phyloP scores from a whole-genome alignment of 2,888 invertebrate genomes.

The Ellobium chinense region DNA sequence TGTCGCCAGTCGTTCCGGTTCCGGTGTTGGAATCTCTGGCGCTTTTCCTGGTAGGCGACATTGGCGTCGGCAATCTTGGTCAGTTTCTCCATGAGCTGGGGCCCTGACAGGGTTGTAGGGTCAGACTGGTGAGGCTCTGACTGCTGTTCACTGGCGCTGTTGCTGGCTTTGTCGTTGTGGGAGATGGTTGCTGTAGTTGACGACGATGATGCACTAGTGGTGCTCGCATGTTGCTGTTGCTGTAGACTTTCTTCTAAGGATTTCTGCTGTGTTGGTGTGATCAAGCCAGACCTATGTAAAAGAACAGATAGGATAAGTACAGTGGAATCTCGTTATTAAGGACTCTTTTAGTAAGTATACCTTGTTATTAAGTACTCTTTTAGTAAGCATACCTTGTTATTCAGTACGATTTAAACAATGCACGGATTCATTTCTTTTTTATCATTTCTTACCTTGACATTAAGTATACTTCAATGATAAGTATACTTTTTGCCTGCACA shows the following conservation, averaged over 20 bases:
- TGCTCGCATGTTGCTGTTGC: neutral
- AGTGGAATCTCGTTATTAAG: no score
- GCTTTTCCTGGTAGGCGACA: slow-evolving; percentile 52
- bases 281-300: slow-evolving; percentile 58
- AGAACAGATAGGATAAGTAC: neutral
- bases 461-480: no score
- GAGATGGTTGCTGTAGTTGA: neutral
- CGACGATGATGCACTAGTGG: neutral
- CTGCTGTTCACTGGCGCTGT: neutral
- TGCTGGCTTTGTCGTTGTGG: neutral
- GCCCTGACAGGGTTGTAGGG: slow-evolving; percentile 55
- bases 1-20: slow-evolving; percentile 81
- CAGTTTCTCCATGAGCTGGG: slow-evolving; percentile 69
- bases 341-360: no score
- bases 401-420: no score
- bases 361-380: no score
- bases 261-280: slow-evolving; percentile 56
- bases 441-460: no score
- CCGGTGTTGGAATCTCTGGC: slow-evolving; percentile 77
- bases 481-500: no score
- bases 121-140: neutral
- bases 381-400: no score
- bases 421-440: no score
- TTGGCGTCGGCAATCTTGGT: slow-evolving; percentile 61
- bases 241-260: slow-evolving; percentile 55